Percentiles rank a stretch among this genome's conserved stretches.
Evolutionary conservation across 2,113 vertebrate species (phyloP).

Genomic region (Anhinga rufa): DNA sequence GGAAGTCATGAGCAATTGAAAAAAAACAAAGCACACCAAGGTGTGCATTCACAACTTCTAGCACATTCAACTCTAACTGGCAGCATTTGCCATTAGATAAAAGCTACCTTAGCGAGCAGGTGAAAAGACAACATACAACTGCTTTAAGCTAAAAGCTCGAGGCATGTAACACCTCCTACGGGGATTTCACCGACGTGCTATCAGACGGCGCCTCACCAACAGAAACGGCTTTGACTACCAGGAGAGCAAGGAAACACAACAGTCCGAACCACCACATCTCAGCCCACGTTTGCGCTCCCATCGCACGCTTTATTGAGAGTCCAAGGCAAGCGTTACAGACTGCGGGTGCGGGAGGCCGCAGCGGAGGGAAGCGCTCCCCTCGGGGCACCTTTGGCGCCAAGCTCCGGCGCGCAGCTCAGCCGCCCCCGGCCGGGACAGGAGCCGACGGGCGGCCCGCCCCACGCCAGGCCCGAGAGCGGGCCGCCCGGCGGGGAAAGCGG

Average conservation of each 20-base stretch:
- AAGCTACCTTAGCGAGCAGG: background rate
- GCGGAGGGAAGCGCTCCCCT: background rate
- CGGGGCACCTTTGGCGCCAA: constrained; percentile 3
- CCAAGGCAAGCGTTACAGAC: background rate
- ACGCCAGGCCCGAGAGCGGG: background rate
- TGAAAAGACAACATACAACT: background rate
- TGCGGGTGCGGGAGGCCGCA: background rate
- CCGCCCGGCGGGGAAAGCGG: background rate
- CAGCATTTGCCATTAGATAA: background rate
- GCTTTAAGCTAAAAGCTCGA: background rate
- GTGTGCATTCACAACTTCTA: background rate
- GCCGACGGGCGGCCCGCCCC: background rate
- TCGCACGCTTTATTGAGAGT: background rate
- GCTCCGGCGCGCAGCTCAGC: background rate
- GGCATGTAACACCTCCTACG: background rate
- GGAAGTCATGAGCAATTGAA: background rate
- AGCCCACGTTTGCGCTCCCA: background rate
- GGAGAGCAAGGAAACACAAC: background rate
- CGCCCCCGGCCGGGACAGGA: background rate
- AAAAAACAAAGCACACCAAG: background rate
- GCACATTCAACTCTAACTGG: background rate
- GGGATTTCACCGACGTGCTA: background rate
- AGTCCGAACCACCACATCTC: background rate
- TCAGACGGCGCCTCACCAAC: background rate
- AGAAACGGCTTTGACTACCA: background rate